These are phyloP conservation scores for Tuta absoluta DNA, from an alignment of 2,888 invertebrate species.

Conservation along the genomic window DNA sequence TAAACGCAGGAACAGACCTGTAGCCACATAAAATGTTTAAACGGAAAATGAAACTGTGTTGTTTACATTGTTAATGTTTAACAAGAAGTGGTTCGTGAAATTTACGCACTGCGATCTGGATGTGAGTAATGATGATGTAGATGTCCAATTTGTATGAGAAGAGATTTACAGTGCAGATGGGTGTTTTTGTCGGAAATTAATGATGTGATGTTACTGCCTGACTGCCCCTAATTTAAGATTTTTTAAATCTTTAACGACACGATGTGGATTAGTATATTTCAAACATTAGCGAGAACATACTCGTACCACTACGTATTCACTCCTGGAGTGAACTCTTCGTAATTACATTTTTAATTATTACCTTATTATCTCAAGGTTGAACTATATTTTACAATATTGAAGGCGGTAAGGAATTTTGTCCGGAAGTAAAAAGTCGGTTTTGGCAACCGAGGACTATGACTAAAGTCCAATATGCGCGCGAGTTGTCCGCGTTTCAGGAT, in stretches of 20 bases:
- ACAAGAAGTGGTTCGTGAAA: conserved; percentile 26
- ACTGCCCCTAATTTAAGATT: too few species aligned
- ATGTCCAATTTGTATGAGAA: conserved; percentile 25
- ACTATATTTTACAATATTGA: neutral
- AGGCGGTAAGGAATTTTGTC: neutral
- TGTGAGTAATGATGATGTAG: conserved; percentile 33
- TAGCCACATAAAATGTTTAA: conserved; percentile 12
- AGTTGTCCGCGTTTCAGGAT: neutral
- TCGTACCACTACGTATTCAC: too few species aligned
- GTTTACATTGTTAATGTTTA: neutral
- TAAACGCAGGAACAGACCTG: conserved; percentile 7
- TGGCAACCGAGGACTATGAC: neutral
- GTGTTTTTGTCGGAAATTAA: neutral
- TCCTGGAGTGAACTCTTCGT: too few species aligned
- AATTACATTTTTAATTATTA: too few species aligned
- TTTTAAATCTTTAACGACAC: too few species aligned
- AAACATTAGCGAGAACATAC: too few species aligned
- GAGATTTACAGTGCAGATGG: neutral
- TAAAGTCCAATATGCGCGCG: neutral
- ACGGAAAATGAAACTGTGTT: neutral
- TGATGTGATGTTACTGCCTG: neutral
- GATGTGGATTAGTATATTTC: too few species aligned
- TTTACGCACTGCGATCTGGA: conserved; percentile 29
- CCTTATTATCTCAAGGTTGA: neutral
- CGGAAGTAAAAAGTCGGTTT: neutral